A percentile compares a stretch with the other conserved stretches of the same genome.
phyloP scores from a whole-genome alignment of 2,797 vertebrate genomes.

The Chaetophractus vellerosus region DNA sequence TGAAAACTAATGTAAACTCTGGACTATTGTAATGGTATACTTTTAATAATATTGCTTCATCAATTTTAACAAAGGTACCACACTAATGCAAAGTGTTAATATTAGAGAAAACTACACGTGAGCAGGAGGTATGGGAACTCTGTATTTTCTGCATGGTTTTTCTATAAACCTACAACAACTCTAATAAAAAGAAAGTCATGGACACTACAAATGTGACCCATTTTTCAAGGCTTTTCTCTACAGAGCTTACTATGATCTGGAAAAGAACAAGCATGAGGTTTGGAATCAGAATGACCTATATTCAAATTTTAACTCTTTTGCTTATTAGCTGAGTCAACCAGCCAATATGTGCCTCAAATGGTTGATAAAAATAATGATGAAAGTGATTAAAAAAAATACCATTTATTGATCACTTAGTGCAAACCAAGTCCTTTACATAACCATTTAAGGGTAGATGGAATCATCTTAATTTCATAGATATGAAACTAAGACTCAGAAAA shows the following conservation, averaged over 20 bases:
- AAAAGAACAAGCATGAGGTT: not conserved
- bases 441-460: not conserved
- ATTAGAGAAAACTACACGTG: no score
- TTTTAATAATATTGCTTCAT: no score
- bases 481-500: conserved; percentile 3
- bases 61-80: no score
- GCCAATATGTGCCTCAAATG: not conserved
- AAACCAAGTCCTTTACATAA: not conserved
- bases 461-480: conserved; percentile 26
- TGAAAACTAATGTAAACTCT: no score
- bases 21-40: no score
- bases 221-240: conserved; percentile 20
- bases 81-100: no score
- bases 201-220: not conserved
- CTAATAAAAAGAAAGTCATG: not conserved
- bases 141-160: no score
- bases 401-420: not conserved
- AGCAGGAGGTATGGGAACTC: no score
- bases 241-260: not conserved
- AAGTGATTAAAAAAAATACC: not conserved
- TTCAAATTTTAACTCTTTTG: not conserved
- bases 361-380: not conserved
- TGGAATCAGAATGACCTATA: not conserved
- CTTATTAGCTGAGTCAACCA: not conserved
- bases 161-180: no score